Evolutionary conservation across 2,797 vertebrate species (phyloP), one percentile per base, ranked within the genome.

Genomic region (Diplodus sargus): DNA sequence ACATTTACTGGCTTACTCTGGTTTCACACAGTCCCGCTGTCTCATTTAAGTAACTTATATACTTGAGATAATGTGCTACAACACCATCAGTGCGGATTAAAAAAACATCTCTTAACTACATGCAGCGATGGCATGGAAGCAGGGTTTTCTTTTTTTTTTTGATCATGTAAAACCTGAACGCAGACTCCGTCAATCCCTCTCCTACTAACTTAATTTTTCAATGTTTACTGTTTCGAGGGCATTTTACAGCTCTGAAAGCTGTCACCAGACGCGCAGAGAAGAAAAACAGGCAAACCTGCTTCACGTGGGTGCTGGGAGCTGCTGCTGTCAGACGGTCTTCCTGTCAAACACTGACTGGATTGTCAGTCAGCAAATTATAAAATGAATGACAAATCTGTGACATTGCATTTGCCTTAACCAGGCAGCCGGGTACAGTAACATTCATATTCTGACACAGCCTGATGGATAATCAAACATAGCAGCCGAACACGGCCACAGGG

Each of bases 1-100:
- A 93, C 89, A 89, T 90, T 89, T 87, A 86, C 87, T 79, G 84
- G 70, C 89, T 87, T 85, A 86, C 88, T 91, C 88, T 90, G 76
- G 88, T 93, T 93, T 94, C 92, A 93, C 52, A 70, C 61, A 89
- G 85, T 84, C 76, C 81, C 69, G 78, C 78, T 90, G 84, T 87
- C 84, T 92, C 88, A 82, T 88, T 82, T 81, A 84, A 87, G 90
- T 85, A 89, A 86, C 89, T 91, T 59, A 85, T 83, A 87, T 81
- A 88, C 87, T 84, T 82, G 78, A 89, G 88, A 93, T 94, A 90
- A 92, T 89, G 83, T 68, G 74, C 74, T 79, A 62, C 70, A 81
- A 70, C 63, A 67, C 61, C 60, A 82, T 79, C 87, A 70, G 52
- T 52, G 54, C 59, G 63, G 76, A 83, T 77, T 75, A 60, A 85